Conservation (phyloP, 2,113 vertebrate species). For the Callipepla californica region DNA sequence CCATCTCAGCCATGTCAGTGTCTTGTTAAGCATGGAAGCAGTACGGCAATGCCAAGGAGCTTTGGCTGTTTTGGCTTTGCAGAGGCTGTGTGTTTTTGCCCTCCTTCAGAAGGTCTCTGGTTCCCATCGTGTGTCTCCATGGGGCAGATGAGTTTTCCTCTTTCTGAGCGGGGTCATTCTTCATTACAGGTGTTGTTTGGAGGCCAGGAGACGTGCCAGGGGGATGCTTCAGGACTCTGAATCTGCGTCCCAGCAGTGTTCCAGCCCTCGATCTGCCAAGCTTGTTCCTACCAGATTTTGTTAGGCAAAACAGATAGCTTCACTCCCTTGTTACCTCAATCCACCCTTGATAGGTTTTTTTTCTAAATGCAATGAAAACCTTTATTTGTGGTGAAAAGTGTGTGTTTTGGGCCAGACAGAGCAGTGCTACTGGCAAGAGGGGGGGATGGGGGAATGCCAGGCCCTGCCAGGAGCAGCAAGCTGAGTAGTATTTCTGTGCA, state of each 20-base stretch:
- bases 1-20: background rate
- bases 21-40: background rate
- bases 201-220: background rate
- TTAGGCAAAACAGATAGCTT: fast-evolving
- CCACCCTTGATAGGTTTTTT: background rate
- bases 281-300: background rate
- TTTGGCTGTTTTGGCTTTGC: background rate
- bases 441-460: background rate
- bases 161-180: background rate
- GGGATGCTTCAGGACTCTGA: background rate
- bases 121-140: background rate
- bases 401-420: background rate
- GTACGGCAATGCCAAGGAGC: background rate
- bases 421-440: background rate
- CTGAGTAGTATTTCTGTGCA: background rate
- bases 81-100: background rate
- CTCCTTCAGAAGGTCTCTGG: background rate
- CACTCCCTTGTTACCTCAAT: background rate
- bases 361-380: background rate
- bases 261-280: background rate
- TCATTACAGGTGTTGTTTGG: background rate
- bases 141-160: background rate
- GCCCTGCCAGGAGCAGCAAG: too few species aligned
- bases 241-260: background rate
- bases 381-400: background rate